Evolutionary conservation across 2,113 vertebrate species (phyloP).

Genomic region (Dasyprocta punctata): DNA sequence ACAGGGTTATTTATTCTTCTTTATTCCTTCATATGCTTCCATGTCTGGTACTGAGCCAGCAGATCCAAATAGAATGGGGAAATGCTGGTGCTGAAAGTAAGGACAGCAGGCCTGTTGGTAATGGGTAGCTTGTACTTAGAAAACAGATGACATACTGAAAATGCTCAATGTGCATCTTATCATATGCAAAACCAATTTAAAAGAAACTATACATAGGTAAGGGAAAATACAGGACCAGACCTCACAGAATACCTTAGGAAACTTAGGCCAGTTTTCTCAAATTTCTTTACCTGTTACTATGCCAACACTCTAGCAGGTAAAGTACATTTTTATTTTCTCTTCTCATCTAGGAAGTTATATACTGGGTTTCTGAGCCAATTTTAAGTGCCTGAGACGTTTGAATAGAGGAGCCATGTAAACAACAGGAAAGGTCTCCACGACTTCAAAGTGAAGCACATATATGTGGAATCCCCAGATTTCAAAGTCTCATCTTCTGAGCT

Average conservation of each 20-base stretch:
- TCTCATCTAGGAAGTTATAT: conserved; percentile 65
- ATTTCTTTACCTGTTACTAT: conserved; percentile 71
- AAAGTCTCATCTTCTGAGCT: neutral
- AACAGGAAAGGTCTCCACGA: conserved; percentile 19
- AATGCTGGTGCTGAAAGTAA: conserved; percentile 38
- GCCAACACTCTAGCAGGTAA: conserved; percentile 74
- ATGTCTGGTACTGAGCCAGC: conserved; percentile 60
- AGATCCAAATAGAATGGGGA: conserved; percentile 53
- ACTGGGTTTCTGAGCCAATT: conserved; percentile 54
- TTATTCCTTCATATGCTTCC: conserved; percentile 25
- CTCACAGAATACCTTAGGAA: conserved; percentile 66
- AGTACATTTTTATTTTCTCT: conserved; percentile 63
- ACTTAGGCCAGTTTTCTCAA: conserved; percentile 64
- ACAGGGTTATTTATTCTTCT: conserved; percentile 70
- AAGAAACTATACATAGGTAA: conserved; percentile 60
- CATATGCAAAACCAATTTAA: conserved; percentile 80
- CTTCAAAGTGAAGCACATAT: neutral
- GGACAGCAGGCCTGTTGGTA: conserved; percentile 63
- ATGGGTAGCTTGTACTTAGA: conserved; percentile 68
- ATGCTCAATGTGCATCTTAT: conserved; percentile 75
- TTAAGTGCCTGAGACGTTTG: conserved; percentile 17
- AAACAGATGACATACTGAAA: conserved; percentile 60
- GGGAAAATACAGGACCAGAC: conserved; percentile 51
- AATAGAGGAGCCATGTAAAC: conserved; percentile 43
- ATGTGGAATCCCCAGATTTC: neutral